Conservation (phyloP, 1,140 invertebrate genomes). For the Rhopalosiphum padi region DNA sequence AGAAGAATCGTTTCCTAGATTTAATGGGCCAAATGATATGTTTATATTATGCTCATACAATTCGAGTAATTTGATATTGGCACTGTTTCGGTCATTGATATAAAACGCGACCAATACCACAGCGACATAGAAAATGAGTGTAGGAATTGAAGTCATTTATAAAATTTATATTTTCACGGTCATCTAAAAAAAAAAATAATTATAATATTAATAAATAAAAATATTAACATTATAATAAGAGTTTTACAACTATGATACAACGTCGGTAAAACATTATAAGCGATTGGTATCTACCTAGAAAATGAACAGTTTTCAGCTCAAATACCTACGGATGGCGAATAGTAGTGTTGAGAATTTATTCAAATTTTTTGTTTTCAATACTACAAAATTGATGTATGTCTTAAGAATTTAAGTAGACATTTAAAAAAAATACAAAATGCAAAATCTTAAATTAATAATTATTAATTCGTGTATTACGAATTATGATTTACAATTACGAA, state of each 20-base stretch:
- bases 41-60: conserved; percentile 7
- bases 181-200: neutral
- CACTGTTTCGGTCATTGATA: neutral
- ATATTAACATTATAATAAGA: neutral
- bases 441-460: neutral
- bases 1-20: neutral
- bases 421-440: neutral
- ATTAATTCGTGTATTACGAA: neutral
- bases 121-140: neutral
- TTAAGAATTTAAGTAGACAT: neutral
- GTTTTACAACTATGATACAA: neutral
- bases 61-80: neutral
- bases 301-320: neutral
- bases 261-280: neutral
- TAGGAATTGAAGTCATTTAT: neutral
- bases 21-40: neutral
- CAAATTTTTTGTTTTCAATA: neutral
- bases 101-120: neutral
- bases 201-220: neutral
- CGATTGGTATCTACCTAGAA: neutral
- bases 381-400: neutral
- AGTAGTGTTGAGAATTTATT: neutral
- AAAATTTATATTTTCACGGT: neutral
- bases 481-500: neutral
- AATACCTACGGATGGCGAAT: neutral